Evolutionary conservation across 2,113 vertebrate species (phyloP), one percentile per base, ranked within the genome.

Genomic region (Gnathonemus longibarbis): DNA sequence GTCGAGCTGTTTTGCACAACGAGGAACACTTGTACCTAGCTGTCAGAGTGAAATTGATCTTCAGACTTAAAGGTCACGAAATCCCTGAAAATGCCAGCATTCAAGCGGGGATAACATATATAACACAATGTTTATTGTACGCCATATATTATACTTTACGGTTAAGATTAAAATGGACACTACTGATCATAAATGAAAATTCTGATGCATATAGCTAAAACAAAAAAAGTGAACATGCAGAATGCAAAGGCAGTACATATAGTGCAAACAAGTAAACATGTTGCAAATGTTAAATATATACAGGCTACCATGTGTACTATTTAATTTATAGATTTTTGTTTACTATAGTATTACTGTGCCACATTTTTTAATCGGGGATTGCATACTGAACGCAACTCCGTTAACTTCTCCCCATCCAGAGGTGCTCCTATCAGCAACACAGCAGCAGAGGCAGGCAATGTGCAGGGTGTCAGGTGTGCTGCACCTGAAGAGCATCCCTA

Each of bases 401-500:
- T 46, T 10, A 24, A 48, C 8, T 84, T 84, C 17, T 84, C 10
- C 3, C 84, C 13, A 90, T 53, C 85, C 89, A 98, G 97, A 93
- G 0, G 92, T 93, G 70, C 92, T 98, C 90, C 94, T 97, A 91
- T 95, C 96, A 89, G 93, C 96, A 89, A 94, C 94, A 1, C 90
- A 93, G 88, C 94, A 96, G 87, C 95, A 97, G 90, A 94, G 96
- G 84, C 95, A 96, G 88, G 92, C 92, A 1, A 92, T 95, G 89
- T 97, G 97, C 93, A 96, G 94, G 93, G 95, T 95, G 9, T 89
- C 89, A 31, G 94, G 93, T 89, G 96, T 93, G 31, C 89, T 97
- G 92, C 89, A 94, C 2, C 92, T 97, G 90, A 96, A 95, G 58
- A 91, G 96, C 50, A 92, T 98, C 66, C 96, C 96, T 0, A 91